These are phyloP conservation scores for Luidia sarsii DNA, from an alignment of 53 echinoderm and acorn worm species.

Conservation along the genomic window DNA sequence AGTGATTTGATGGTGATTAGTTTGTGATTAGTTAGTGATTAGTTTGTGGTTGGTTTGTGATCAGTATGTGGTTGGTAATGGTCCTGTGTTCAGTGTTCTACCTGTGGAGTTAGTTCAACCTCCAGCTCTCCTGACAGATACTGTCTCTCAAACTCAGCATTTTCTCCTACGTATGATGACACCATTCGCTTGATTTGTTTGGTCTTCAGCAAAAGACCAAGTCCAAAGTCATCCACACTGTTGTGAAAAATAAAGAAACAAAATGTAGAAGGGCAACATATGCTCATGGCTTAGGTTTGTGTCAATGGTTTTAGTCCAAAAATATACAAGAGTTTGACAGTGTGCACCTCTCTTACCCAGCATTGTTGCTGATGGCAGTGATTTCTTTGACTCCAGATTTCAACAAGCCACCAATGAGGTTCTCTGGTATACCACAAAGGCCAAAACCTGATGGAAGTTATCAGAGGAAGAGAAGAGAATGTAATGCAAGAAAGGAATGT, in stretches of 20 bases:
- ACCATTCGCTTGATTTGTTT: conserved; percentile 97
- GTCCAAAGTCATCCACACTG: conserved; percentile 96
- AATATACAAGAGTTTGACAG: too few relatives aligned
- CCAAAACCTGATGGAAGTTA: conserved; percentile 93
- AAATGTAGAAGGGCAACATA: too few relatives aligned
- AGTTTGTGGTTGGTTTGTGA: too few relatives aligned
- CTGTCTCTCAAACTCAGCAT: conserved; percentile 98
- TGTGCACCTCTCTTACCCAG: conserved; percentile 95
- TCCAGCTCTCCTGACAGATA: conserved; percentile 95
- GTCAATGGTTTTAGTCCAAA: too few relatives aligned
- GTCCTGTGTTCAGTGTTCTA: too few relatives aligned
- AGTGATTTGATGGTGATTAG: too few relatives aligned
- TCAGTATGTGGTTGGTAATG: too few relatives aligned
- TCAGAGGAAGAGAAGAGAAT: conserved; percentile 2
- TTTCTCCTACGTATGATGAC: conserved; percentile 96
- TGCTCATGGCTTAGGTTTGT: too few relatives aligned
- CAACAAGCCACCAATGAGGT: conserved; percentile 82
- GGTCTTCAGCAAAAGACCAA: conserved; percentile 81
- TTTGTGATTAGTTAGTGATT: too few relatives aligned
- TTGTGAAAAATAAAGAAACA: too few relatives aligned
- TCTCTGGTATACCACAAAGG: conserved; percentile 96
- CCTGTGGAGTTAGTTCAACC: conserved; percentile 98
- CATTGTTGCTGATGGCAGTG: conserved; percentile 98
- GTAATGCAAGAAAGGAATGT: not conserved
- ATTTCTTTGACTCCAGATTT: conserved; percentile 82